Evolutionary conservation across 2,113 vertebrate genomes (phyloP).

Genomic region (Corapipo altera): DNA sequence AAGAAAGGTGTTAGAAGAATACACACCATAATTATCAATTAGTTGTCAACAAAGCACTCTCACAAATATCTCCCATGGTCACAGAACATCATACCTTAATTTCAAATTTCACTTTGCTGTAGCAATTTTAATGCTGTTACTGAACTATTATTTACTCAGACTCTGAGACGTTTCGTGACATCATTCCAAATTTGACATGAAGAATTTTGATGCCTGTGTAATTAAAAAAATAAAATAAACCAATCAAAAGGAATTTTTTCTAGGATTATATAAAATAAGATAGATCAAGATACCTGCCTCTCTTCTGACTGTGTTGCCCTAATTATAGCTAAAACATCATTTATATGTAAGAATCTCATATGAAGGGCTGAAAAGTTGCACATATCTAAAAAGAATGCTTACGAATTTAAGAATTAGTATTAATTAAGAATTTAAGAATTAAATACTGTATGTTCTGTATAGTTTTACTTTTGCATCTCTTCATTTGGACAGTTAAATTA

Average conservation of each 20-base stretch:
- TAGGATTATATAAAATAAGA: not conserved
- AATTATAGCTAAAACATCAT: not conserved
- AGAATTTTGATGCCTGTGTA: not conserved
- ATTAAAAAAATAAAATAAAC: not conserved
- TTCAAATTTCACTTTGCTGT: conserved; percentile 12
- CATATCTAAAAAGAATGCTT: not conserved
- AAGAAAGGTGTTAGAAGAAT: conserved; percentile 50
- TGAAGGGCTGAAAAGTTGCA: not conserved
- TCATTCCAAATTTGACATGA: not conserved
- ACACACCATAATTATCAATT: conserved; percentile 27
- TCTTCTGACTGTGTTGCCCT: not conserved
- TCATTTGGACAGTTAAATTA: not conserved
- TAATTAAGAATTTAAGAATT: too few relatives aligned
- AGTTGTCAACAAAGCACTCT: conserved; percentile 24
- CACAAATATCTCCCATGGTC: conserved; percentile 4
- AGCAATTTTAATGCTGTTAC: conserved; percentile 7
- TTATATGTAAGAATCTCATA: not conserved
- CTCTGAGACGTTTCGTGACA: not conserved
- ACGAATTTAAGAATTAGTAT: not conserved
- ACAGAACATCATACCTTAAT: conserved; percentile 6
- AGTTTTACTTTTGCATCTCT: not conserved
- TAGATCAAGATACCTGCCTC: not conserved
- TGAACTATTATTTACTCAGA: not conserved
- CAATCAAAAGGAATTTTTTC: not conserved
- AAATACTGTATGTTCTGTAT: not conserved